Base-by-base conservation (phyloP, 1,140 invertebrate genomes). In the Formica selysi region DNA sequence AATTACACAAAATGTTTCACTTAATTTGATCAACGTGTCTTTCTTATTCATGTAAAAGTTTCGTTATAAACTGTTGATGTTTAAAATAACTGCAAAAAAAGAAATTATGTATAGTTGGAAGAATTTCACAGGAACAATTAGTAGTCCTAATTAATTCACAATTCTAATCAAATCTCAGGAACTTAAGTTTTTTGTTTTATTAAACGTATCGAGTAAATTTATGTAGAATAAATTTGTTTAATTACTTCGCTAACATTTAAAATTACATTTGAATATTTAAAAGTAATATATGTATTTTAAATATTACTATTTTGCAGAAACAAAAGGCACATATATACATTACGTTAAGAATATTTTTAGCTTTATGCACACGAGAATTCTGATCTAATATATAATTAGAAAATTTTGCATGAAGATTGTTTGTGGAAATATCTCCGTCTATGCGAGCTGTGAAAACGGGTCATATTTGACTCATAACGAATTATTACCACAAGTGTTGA, bases 41-140 rank as follows among this genome's bases (percentile, higher is more conserved):
- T 44, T 11, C 26, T 78, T 78, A 78, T 78, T 78, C 44, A 78
- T 64, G 38, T 78, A 78, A 65, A 78, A 78, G 29, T 80, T 80
- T 80, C 54, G 19, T 68, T 57, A 79, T 54, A 8, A 80, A 54
- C 64, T 80, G 10, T 4, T 38, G n/a, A 38, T 78, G 22, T 78
- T 78, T 48, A 78, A 65, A 78, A 78, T 78, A 64, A 29, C 48
- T 64, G 26, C 13, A 44, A 32, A 78, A 5, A 32, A 76, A 29
- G 59, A 8, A 78, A 64, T 64, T 44, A 26, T 6, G 1, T 32
- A 64, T 32, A 64, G 32, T 78, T 10, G 29, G 36, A 2, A 64
- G 11, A 32, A 78, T 65, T 78, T 78, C 3, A 78, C 2, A 19
- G 2, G 32, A 64, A 76, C 26, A 16, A 44, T 32, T 48, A 76